Percentiles rank a stretch among this genome's conserved stretches.
Evolutionary conservation across 30 jellyfish, hydroid and myxozoan genomes (phyloP).

Genomic region (Aurelia aurita): DNA sequence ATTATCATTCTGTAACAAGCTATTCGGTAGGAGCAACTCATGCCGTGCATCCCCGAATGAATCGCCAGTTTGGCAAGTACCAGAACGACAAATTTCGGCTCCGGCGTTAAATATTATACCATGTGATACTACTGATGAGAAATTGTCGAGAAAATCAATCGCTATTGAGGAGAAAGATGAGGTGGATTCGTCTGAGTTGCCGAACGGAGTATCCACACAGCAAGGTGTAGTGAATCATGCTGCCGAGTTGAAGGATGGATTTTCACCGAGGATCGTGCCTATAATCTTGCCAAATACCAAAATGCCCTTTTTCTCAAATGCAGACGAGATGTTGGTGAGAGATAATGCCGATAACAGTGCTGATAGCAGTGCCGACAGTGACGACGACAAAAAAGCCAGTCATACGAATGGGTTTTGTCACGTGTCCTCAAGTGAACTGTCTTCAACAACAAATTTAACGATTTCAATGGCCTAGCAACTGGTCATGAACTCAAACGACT

Average conservation of each 20-base stretch:
- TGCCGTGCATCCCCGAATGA: no score
- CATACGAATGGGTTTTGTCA: not conserved
- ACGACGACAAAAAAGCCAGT: not conserved
- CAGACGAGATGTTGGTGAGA: not conserved
- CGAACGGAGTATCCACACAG: conserved; percentile 2
- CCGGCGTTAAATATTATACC: not conserved
- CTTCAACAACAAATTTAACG: no score
- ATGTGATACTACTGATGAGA: not conserved
- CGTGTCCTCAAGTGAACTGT: no score
- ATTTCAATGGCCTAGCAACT: no score
- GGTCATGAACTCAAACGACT: no score
- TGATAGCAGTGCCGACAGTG: not conserved
- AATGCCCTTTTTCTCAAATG: not conserved
- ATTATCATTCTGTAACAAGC: not conserved
- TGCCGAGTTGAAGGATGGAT: not conserved
- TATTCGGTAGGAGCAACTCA: not conserved
- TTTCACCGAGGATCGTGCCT: conserved; percentile 18
- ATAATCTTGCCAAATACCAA: no score
- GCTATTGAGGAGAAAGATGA: no score
- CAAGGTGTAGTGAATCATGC: not conserved
- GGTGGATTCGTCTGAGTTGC: not conserved
- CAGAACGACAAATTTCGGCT: not conserved
- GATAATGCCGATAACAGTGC: not conserved
- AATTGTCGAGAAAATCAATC: not conserved
- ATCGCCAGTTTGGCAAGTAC: not conserved